phyloP scores from a whole-genome alignment of 2,888 invertebrate species.

The Oscheius sp. region DNA sequence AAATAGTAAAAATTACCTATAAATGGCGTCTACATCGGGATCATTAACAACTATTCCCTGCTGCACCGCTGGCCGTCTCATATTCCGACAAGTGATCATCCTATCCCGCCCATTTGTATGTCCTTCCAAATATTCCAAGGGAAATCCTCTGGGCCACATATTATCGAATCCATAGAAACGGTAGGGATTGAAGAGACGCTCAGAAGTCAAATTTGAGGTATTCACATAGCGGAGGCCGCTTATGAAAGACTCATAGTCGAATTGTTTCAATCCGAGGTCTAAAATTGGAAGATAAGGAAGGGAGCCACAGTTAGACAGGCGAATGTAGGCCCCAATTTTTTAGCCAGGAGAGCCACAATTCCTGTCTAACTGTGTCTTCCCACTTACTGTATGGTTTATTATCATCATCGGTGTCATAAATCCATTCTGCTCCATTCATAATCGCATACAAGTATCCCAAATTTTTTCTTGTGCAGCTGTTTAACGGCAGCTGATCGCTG shows the following conservation, averaged over 20 bases:
- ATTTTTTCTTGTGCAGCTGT: conserved; percentile 40
- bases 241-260: conserved; percentile 33
- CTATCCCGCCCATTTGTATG: conserved; percentile 44
- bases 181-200: conserved; percentile 52
- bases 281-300: no score
- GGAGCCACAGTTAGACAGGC: no score
- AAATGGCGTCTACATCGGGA: conserved; percentile 57
- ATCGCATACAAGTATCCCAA: conserved; percentile 45
- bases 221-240: conserved; percentile 4
- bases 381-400: conserved; percentile 39
- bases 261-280: conserved; percentile 52
- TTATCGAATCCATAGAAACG: conserved; percentile 44
- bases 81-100: conserved; percentile 40
- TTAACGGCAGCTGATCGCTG: background rate
- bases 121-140: conserved; percentile 46
- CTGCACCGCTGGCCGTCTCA: conserved; percentile 50
- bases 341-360: no score
- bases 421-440: conserved; percentile 43
- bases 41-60: conserved; percentile 57
- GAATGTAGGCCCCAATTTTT: no score
- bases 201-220: conserved; percentile 19
- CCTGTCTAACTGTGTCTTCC: no score
- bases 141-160: conserved; percentile 58
- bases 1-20: conserved; percentile 39
- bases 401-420: conserved; percentile 50